These are phyloP conservation scores for Amblyteles armatorius DNA, from an alignment of 2,888 invertebrate genomes.

Conservation along the genomic window DNA sequence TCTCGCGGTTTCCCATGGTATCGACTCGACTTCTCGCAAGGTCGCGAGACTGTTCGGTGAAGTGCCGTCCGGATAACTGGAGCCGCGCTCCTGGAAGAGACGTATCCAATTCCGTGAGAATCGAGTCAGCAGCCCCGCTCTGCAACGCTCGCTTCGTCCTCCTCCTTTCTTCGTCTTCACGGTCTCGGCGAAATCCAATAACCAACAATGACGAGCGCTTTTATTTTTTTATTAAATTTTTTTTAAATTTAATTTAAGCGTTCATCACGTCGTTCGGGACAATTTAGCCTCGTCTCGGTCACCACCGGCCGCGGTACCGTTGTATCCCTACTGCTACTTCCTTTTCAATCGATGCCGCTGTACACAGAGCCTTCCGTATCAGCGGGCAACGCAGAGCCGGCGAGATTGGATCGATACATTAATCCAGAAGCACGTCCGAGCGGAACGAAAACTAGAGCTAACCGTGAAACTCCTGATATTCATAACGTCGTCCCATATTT, in stretches of 20 bases:
- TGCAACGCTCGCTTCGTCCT: not conserved
- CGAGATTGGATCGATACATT: constrained; percentile 53
- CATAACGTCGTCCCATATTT: constrained; percentile 11
- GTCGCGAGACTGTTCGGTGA: constrained; percentile 11
- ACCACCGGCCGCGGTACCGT: constrained; percentile 61
- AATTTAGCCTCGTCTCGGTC: constrained; percentile 52
- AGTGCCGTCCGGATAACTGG: not conserved
- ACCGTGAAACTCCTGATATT: constrained; percentile 52
- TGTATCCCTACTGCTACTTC: constrained; percentile 20
- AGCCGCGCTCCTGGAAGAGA: constrained; percentile 29
- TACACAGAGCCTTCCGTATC: constrained; percentile 21
- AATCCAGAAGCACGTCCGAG: constrained; percentile 63
- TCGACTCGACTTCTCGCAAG: constrained; percentile 1
- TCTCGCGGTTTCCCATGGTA: constrained; percentile 21
- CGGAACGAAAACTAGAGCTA: constrained; percentile 53
- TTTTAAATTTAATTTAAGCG: constrained; percentile 38
- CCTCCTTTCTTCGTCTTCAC: constrained; percentile 25
- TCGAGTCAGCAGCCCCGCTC: not conserved
- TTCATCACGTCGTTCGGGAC: constrained; percentile 52
- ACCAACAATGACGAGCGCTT: constrained; percentile 51
- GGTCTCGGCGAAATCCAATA: constrained; percentile 52
- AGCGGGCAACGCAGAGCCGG: not conserved
- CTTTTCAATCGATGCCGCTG: not conserved
- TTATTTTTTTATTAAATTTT: not conserved
- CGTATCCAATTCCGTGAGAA: constrained; percentile 59